phyloP scores from a whole-genome alignment of 2,797 vertebrate genomes.

The Sus cebifrons region DNA sequence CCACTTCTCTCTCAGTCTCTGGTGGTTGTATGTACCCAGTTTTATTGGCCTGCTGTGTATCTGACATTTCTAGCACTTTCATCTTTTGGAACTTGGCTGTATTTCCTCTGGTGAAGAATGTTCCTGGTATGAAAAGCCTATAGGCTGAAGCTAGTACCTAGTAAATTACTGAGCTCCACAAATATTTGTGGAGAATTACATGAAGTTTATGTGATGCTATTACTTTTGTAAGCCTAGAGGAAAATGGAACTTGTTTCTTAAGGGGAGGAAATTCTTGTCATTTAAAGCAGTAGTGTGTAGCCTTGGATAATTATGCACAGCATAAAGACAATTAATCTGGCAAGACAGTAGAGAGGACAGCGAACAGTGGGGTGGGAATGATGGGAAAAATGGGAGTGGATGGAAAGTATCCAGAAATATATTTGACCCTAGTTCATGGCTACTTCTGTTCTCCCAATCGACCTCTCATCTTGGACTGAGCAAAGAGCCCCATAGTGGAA shows the following conservation, averaged over 20 bases:
- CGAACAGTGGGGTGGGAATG: neutral
- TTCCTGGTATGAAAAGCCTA: constrained; percentile 27
- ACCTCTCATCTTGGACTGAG: neutral
- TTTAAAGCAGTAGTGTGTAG: neutral
- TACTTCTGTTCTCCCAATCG: neutral
- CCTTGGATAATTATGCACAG: neutral
- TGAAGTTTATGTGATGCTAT: constrained; percentile 1
- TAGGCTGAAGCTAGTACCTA: neutral
- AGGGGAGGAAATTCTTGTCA: neutral
- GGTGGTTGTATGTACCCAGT: neutral
- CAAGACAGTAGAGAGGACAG: neutral
- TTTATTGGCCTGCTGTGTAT: neutral
- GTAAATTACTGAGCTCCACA: neutral
- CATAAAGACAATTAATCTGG: neutral
- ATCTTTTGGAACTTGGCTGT: neutral
- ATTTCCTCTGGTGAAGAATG: constrained; percentile 42
- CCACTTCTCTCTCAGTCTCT: neutral
- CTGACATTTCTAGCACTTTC: neutral
- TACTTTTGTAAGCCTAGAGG: constrained; percentile 36
- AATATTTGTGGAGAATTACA: neutral
- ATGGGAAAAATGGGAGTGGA: neutral
- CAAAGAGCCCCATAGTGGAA: neutral
- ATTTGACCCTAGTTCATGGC: neutral
- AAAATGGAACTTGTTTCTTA: constrained; percentile 5
- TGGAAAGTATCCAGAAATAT: constrained; percentile 25